Evolutionary conservation across 2,888 invertebrate genomes (phyloP).

Genomic region (Mechanitis mazaeus): DNA sequence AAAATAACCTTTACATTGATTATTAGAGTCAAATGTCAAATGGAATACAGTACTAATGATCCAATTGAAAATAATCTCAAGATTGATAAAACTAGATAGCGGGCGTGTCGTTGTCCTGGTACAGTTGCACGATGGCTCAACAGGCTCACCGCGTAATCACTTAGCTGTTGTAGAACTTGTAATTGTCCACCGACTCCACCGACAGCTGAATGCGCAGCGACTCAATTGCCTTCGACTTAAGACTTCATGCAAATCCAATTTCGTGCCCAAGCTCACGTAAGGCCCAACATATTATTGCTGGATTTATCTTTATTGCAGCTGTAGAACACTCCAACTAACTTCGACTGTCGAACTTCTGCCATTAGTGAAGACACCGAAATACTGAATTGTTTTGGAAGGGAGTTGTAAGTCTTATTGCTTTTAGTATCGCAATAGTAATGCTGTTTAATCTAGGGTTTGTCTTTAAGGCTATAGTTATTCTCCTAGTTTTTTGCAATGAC

Average conservation of each 20-base stretch:
- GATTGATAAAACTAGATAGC: constrained; percentile 26
- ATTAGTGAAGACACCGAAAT: constrained; percentile 76
- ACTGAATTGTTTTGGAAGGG: constrained; percentile 75
- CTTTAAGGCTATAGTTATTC: background rate
- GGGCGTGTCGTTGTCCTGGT: constrained; percentile 8
- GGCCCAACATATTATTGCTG: constrained; percentile 76
- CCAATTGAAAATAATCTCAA: constrained; percentile 9
- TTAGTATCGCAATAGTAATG: constrained; percentile 68
- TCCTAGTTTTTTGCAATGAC: background rate
- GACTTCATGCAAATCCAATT: constrained; percentile 77
- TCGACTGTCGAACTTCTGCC: constrained; percentile 76
- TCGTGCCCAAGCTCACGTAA: constrained; percentile 72
- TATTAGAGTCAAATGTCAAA: too few species aligned
- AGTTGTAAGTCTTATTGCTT: constrained; percentile 77
- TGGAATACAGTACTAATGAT: background rate
- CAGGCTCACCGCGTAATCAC: constrained; percentile 52
- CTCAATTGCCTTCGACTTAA: constrained; percentile 71
- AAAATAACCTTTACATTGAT: too few species aligned
- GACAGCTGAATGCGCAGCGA: constrained; percentile 52
- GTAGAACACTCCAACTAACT: constrained; percentile 75
- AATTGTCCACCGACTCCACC: constrained; percentile 62
- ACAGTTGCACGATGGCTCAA: constrained; percentile 37
- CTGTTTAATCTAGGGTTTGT: constrained; percentile 68
- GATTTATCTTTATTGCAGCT: constrained; percentile 76
- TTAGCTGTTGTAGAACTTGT: constrained; percentile 57